These are phyloP conservation scores for Phoeniculus purpureus DNA, from an alignment of 2,797 vertebrate genomes.

Conservation along the genomic window DNA sequence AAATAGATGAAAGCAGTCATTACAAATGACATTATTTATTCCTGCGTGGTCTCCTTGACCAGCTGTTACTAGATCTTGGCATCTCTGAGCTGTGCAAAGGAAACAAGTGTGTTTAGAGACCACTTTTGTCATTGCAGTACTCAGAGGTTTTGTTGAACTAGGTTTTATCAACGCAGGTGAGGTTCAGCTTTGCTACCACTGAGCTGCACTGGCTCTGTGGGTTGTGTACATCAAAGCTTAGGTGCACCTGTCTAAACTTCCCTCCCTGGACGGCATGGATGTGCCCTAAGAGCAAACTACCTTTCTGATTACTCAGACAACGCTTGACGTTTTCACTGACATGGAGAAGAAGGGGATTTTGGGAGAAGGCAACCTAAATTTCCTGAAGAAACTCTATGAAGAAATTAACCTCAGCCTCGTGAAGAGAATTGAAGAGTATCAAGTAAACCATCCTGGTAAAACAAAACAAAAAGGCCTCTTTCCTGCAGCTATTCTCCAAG, in stretches of 20 bases:
- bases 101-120: background rate
- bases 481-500: background rate
- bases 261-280: background rate
- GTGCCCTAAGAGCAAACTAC: slow-evolving; percentile 5
- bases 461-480: background rate
- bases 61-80: background rate
- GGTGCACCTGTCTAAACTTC: background rate
- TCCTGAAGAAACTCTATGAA: slow-evolving; percentile 66
- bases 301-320: slow-evolving; percentile 68
- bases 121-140: background rate
- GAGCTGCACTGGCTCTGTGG: background rate
- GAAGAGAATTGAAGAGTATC: slow-evolving; percentile 66
- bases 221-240: background rate
- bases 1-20: background rate
- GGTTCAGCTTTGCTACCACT: background rate
- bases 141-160: background rate
- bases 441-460: slow-evolving; percentile 62
- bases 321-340: slow-evolving; percentile 75
- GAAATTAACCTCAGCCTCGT: slow-evolving; percentile 65
- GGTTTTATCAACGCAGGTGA: background rate
- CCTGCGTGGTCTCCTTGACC: background rate
- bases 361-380: slow-evolving; percentile 46
- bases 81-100: background rate
- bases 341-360: slow-evolving; percentile 79
- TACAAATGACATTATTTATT: background rate